Evolutionary conservation across 64 coral and sea anemone species (phyloP).

Genomic region (Catalaphyllia jardinei): DNA sequence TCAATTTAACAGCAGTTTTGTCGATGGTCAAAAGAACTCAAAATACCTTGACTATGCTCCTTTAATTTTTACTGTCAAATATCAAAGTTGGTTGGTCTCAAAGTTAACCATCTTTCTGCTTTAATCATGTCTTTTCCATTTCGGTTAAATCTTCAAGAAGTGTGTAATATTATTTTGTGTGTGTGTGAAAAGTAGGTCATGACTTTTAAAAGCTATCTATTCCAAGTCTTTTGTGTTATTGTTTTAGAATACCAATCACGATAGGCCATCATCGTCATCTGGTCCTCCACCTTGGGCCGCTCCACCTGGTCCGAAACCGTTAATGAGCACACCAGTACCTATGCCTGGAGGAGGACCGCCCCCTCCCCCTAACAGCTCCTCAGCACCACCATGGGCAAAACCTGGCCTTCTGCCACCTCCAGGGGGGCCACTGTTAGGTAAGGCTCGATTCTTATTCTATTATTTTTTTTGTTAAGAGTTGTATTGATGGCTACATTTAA

Average conservation of each 20-base stretch:
- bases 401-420: slow-evolving; percentile 46
- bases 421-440: slow-evolving; percentile 30
- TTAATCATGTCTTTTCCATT: no score
- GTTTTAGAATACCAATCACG: slow-evolving; percentile 38
- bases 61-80: no score
- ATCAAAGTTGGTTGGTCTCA: no score
- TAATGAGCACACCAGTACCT: slow-evolving; percentile 69
- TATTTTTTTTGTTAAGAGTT: background rate
- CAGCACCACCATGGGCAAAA: slow-evolving; percentile 66
- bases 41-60: no score
- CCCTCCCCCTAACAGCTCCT: slow-evolving; percentile 45
- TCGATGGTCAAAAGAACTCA: no score
- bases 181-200: no score
- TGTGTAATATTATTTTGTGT: no score
- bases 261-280: slow-evolving; percentile 34
- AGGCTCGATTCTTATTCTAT: background rate
- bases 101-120: no score
- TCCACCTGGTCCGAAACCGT: slow-evolving; percentile 52
- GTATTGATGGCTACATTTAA: background rate
- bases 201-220: no score
- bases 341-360: slow-evolving; percentile 33
- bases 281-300: slow-evolving; percentile 26
- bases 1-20: no score
- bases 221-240: background rate
- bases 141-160: no score